Evolutionary conservation across 2,888 invertebrate genomes (phyloP), one percentile per base, ranked within the genome.

Genomic region (Tenthredo distinguenda): DNA sequence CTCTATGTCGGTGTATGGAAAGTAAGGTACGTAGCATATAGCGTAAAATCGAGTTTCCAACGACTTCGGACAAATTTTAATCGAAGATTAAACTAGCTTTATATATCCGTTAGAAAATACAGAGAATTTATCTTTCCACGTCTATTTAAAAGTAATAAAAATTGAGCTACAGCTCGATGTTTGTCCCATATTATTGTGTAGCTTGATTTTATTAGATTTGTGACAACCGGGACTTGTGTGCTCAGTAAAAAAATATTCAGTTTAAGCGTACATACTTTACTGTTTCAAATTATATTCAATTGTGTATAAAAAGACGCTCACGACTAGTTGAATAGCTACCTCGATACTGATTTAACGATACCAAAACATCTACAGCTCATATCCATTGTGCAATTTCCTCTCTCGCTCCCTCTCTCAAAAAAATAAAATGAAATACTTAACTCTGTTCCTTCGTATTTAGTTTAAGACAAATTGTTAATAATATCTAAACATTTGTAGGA

Each of bases 261-360:
- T 47, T 76, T 47, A 76, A 47, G 40, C 26, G 47, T 76, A 72
- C n/a, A 55, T 55, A 26, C 12, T 76, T 76, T 15, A 76, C 76
- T 76, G 47, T 47, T 76, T 76, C 26, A 50, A 26, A 50, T 12
- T 26, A 50, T 40, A 21, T n/a, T 43, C 37, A 72, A 18, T 4
- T n/a, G 43, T 72, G 21, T 72, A 76, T 31, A 26, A 74, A 12
- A 55, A 55, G 50, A 76, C 47, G 1, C 26, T 47, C 5, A n/a
- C 76, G 43, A 76, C 76, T 76, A 76, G 76, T 76, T 76, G 31
- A 47, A 76, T 76, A 47, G 40, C 76, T 76, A 76, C 6, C 76
- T 76, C 31, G 47, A 76, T 47, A 76, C 43, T 76, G 47, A 76
- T 76, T 76, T 10, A 76, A 40, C 76, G 26, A 76, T 47, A 76